These are phyloP conservation scores for Hypsopygia costalis DNA, from an alignment of 2,888 invertebrate species.

Conservation along the genomic window DNA sequence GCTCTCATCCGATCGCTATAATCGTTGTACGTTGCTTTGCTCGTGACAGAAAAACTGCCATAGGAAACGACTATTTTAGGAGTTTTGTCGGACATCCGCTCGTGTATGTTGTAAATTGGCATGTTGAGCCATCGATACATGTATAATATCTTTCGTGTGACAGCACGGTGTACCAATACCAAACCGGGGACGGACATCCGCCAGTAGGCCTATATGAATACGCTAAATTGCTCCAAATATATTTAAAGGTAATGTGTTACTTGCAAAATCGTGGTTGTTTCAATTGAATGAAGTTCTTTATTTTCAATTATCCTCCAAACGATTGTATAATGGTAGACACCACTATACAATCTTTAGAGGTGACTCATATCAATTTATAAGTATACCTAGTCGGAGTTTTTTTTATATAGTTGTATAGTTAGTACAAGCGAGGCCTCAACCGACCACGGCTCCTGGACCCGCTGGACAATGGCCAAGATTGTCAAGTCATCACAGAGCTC, in stretches of 20 bases:
- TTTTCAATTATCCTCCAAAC: background rate
- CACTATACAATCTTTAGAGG: background rate
- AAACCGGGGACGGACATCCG: slow-evolving; percentile 7
- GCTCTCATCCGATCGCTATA: slow-evolving; percentile 12
- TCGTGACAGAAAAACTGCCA: background rate
- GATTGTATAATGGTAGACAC: no score
- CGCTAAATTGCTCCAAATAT: slow-evolving; percentile 1
- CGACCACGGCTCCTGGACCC: slow-evolving; percentile 16
- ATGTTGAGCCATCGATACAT: slow-evolving; percentile 1
- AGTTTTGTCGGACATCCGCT: slow-evolving; percentile 5
- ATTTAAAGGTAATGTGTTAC: background rate
- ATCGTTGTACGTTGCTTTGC: background rate
- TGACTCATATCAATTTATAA: background rate
- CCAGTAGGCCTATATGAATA: background rate
- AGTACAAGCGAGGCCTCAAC: background rate
- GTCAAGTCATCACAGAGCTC: slow-evolving; percentile 49
- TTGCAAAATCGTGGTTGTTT: no score
- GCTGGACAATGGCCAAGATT: slow-evolving; percentile 21
- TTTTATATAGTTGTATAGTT: background rate
- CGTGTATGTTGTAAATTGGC: background rate
- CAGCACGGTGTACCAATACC: background rate
- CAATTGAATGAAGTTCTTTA: background rate
- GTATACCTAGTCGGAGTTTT: background rate
- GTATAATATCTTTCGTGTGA: background rate
- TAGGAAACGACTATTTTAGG: background rate